Base-by-base conservation (phyloP, 53 echinoderm and acorn worm genomes). In the Patiria pectinifera region DNA sequence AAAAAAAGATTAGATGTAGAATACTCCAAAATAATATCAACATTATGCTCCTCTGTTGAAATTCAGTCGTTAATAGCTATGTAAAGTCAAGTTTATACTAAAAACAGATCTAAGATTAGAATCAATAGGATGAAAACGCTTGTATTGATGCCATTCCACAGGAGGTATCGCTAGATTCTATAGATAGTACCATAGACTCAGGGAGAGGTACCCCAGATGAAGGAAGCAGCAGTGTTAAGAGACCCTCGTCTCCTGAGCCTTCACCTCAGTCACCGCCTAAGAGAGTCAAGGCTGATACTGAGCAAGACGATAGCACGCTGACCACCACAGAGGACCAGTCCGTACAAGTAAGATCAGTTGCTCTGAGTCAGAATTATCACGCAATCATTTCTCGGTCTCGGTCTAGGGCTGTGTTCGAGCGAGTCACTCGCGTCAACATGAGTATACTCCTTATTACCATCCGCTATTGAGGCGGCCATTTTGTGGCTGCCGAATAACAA, bases 241-340 rank as follows among this genome's bases (percentile, higher is more conserved):
- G 90, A 24, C 90, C 90, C 13, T 90, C 90, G 10, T 90, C 90
- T 90, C 90, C 90, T 49, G 90, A 90, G 66, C 60, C 90, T 22
- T 90, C 90, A 60, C 81, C 90, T 19, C 78, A 80, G 44, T 80
- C 90, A 80, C 82, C 90, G 80, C 90, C 90, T 18, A 90, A 90
- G 90, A 80, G 90, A 35, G 90, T 81, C 46, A 90, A 90, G 18
- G 69, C 90, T 23, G 90, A 90, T 25, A n/a, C 45, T 8, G 26
- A 48, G n/a, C 25, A 72, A n/a, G 76, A 86, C 21, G 86, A 76
- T 24, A 47, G 2, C 24, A n/a, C 2, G 74, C 4, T 74, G 74
- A 74, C 74, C 15, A 24, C 74, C 19, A 24, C 74, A 23, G 74
- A 9, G 10, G 74, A 74, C 24, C 22, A 74, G n/a, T 74, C 22